Percentiles rank a stretch among this genome's conserved stretches.
These are phyloP conservation scores for Glaucopsyche alexis DNA, from an alignment of 2,888 invertebrate genomes.

Conservation along the genomic window DNA sequence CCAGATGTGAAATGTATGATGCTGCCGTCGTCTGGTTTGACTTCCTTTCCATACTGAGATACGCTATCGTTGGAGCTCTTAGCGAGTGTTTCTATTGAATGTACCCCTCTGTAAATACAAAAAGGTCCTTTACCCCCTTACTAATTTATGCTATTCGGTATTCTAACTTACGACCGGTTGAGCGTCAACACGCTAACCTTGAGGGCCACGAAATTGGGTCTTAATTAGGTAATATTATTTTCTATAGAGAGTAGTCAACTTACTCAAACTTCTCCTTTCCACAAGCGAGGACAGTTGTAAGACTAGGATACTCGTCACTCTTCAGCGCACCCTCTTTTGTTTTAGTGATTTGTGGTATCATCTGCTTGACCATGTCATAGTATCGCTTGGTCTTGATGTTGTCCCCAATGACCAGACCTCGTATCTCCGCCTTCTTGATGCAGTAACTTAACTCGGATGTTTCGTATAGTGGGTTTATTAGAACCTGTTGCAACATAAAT, in stretches of 20 bases:
- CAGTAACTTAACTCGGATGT: slow-evolving; percentile 86
- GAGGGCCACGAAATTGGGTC: no score
- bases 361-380: slow-evolving; percentile 78
- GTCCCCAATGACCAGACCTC: slow-evolving; percentile 84
- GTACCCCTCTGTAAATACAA: slow-evolving; percentile 56
- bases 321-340: slow-evolving; percentile 69
- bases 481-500: slow-evolving; percentile 75
- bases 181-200: no score
- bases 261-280: slow-evolving; percentile 77
- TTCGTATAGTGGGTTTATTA: slow-evolving; percentile 89
- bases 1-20: slow-evolving; percentile 92
- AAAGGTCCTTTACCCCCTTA: no score
- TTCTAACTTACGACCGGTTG: no score
- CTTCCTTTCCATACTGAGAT: slow-evolving; percentile 67
- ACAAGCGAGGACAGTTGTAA: slow-evolving; percentile 79
- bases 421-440: slow-evolving; percentile 85
- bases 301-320: slow-evolving; percentile 68
- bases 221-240: not conserved
- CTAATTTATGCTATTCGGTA: no score
- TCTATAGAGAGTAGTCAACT: slow-evolving; percentile 46
- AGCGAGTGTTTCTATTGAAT: slow-evolving; percentile 52
- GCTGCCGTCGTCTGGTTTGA: slow-evolving; percentile 85
- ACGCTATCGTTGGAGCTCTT: slow-evolving; percentile 49
- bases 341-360: slow-evolving; percentile 80
- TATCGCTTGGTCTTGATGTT: slow-evolving; percentile 84